Evolutionary conservation across 2,888 invertebrate species (phyloP).

Genomic region (Platerodrilus igneus): DNA sequence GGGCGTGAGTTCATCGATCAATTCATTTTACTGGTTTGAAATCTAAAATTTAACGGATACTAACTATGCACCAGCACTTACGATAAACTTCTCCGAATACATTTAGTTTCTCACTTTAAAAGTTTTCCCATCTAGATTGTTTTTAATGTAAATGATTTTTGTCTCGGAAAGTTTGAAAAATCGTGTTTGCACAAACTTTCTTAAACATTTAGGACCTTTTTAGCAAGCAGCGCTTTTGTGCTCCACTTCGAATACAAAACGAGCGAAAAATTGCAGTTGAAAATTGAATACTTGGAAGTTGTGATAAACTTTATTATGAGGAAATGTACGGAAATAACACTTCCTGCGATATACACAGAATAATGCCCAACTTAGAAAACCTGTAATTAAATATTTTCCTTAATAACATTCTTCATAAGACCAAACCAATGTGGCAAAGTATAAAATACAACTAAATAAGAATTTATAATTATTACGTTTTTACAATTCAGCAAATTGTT

Average conservation of each 20-base stretch:
- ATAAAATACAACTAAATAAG: too few species aligned
- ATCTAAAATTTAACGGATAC: constrained; percentile 17
- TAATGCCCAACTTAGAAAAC: too few species aligned
- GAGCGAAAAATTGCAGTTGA: constrained; percentile 16
- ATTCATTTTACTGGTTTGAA: too few species aligned
- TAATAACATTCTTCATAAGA: too few species aligned
- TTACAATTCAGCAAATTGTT: too few species aligned
- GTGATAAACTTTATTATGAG: constrained; percentile 18
- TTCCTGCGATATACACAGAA: too few species aligned
- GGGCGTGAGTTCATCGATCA: too few species aligned
- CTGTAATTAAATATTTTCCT: too few species aligned
- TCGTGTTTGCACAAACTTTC: constrained; percentile 18
- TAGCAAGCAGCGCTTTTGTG: constrained; percentile 10
- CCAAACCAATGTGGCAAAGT: too few species aligned
- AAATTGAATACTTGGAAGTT: constrained; percentile 17
- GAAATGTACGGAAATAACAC: constrained; percentile 11
- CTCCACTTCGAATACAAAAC: constrained; percentile 11
- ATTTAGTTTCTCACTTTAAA: constrained; percentile 21
- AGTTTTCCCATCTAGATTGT: constrained; percentile 23
- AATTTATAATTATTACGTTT: too few species aligned
- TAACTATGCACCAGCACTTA: constrained; percentile 19
- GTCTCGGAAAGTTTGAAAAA: constrained; percentile 21
- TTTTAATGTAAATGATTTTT: constrained; percentile 26
- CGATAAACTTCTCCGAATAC: constrained; percentile 18
- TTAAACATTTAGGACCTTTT: constrained; percentile 16